phyloP scores from a whole-genome alignment of 1,140 invertebrate species.

The Zaprionus inermis region DNA sequence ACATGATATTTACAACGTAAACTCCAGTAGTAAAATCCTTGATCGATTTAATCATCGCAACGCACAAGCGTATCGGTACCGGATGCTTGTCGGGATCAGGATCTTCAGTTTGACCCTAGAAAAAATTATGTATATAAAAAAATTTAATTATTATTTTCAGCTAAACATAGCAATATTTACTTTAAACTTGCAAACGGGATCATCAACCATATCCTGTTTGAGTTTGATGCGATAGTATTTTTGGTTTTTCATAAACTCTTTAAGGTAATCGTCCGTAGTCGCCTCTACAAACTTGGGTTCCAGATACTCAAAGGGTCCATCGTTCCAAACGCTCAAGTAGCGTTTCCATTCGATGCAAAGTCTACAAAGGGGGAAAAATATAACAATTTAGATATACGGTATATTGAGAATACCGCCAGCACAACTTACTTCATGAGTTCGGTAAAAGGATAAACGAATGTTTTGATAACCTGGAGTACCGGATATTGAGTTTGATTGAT shows the following conservation, averaged over 20 bases:
- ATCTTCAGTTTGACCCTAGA: slow-evolving; percentile 89
- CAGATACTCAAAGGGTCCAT: slow-evolving; percentile 94
- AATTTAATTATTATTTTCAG: no score
- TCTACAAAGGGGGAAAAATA: slow-evolving; percentile 58
- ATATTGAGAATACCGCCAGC: no score
- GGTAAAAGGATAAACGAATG: slow-evolving; percentile 89
- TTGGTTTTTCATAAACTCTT: slow-evolving; percentile 91
- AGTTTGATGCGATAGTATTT: slow-evolving; percentile 92
- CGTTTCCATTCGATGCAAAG: slow-evolving; percentile 90
- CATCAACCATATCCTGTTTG: slow-evolving; percentile 89
- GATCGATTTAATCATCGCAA: slow-evolving; percentile 89
- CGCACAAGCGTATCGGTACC: slow-evolving; percentile 90
- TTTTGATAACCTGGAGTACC: slow-evolving; percentile 90
- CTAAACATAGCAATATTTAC: slow-evolving; percentile 49
- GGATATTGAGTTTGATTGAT: slow-evolving; percentile 90
- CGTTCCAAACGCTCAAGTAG: slow-evolving; percentile 93
- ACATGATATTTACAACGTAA: slow-evolving; percentile 92
- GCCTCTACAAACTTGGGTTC: slow-evolving; percentile 89
- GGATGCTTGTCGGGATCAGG: slow-evolving; percentile 90
- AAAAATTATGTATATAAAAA: slow-evolving; percentile 30
- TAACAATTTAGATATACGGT: not conserved
- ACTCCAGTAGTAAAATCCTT: slow-evolving; percentile 93
- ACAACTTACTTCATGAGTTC: slow-evolving; percentile 85
- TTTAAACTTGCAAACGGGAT: slow-evolving; percentile 87
- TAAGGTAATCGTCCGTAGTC: slow-evolving; percentile 89